Evolutionary conservation across 53 echinoderm and acorn worm species (phyloP), one percentile per base, ranked within the genome.

Genomic region (Stichopus horrens): DNA sequence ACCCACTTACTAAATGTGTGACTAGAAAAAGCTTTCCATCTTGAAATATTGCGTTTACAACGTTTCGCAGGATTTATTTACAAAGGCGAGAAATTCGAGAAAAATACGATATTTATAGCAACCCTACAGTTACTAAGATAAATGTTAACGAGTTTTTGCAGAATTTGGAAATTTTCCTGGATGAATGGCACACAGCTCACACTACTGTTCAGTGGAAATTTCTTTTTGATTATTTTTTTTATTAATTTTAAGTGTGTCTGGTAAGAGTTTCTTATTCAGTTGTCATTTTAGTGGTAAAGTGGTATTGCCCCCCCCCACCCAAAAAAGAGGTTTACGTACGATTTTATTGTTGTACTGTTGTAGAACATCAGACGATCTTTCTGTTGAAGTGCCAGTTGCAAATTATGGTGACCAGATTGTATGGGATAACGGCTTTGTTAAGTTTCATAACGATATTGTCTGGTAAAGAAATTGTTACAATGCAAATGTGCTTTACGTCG

Each of bases 401-500:
- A 54, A 81, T 6, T 81, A 81, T 5, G 55, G 81, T 54, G 81
- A 7, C 21, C 56, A 81, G 81, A 81, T 18, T 81, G 14, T 55
- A 8, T 81, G 58, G 81, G 55, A 81, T 55, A 81, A 54, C 18
- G 55, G 81, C 19, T 23, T 81, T 81, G 7, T 81, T 9, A 55
- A 81, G 81, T 9, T 81, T 54, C 13, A 81, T 19, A 57, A 57
- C 10, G 55, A 4, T 13, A 21, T 54, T 10, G 79, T 79, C 8
- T 79, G 75, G 75, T 75, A 75, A 8, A 75, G 1, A 18, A 20
- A 23, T 11, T 79, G 79, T 79, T 79, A 9, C 52, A 81, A 81
- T 81, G 53, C 81, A 55, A 81, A 54, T 81, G 20, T 81, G n/a
- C 81, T 54, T 13, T 81, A 16, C 55, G 81, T 81, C 18, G 0